phyloP scores from a whole-genome alignment of 2,888 invertebrate species.

The Heliconius cydno region DNA sequence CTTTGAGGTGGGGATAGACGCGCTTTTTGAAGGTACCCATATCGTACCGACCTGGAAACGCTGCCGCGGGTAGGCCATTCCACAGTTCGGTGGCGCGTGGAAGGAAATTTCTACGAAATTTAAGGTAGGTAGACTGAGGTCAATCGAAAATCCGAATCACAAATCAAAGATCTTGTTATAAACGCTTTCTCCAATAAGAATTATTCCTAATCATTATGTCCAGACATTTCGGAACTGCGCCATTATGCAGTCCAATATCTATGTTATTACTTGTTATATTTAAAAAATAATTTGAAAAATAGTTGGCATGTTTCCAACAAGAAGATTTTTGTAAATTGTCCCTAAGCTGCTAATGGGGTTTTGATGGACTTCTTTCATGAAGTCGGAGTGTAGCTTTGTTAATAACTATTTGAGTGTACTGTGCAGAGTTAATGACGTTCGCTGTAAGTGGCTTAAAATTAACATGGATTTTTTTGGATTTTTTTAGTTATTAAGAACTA shows the following conservation, averaged over 20 bases:
- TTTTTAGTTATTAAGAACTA: background rate
- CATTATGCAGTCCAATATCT: background rate
- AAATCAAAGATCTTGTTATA: background rate
- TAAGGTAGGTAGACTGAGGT: too few species aligned
- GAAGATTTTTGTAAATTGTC: slow-evolving; percentile 15
- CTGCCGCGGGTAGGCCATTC: too few species aligned
- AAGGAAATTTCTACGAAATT: too few species aligned
- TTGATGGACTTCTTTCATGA: slow-evolving; percentile 13
- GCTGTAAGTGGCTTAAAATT: background rate
- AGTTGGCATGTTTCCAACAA: slow-evolving; percentile 9
- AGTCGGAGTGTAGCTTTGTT: slow-evolving; percentile 10
- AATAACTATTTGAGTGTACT: slow-evolving; percentile 2
- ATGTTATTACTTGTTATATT: background rate
- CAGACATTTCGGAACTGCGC: background rate
- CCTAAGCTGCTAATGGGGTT: slow-evolving; percentile 22
- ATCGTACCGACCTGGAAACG: too few species aligned
- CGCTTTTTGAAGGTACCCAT: too few species aligned
- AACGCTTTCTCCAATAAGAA: background rate
- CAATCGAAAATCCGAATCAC: too few species aligned
- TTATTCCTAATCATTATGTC: background rate
- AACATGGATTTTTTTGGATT: background rate
- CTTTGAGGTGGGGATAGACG: too few species aligned
- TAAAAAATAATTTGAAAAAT: background rate
- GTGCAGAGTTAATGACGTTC: slow-evolving; percentile 4
- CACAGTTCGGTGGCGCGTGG: too few species aligned